Base-by-base conservation (phyloP, 2,113 vertebrate species). In the Lontra canadensis region DNA sequence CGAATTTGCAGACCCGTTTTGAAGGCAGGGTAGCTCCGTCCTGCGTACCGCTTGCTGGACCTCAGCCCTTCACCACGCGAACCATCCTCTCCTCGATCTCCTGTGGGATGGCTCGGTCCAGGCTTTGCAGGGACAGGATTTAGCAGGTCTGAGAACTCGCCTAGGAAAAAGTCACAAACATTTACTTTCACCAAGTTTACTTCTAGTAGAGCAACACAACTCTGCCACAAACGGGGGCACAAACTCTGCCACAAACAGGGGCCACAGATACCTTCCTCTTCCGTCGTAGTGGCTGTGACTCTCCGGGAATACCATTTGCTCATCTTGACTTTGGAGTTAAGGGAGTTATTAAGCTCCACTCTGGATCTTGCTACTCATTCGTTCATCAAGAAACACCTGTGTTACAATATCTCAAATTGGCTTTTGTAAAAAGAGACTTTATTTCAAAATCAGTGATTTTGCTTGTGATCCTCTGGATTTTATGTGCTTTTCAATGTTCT, bases 221-320 rank as follows among this genome's bases (percentile, higher is more conserved):
- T 82, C 61, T 52, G 52, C 31, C 34, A 59, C 42, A 42, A 42
- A 42, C 42, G 5, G 42, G 39, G 39, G 42, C 42, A 14, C 1
- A 0, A 42, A 49, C 9, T 82, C 61, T 52, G 52, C 31, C 34
- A 61, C 81, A 61, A 18, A 0, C 9, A 26, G 39, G 79, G 14
- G 39, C 31, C 71, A 14, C 1, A 0, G n/a, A 7, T 20, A 14
- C 26, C 49, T 34, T 47, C 31, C 52, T 7, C 3, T 12, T n/a
- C 31, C 0, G 1, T 65, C 8, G 0, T 20, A 42, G 20, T 17
- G 36, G 34, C 23, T 1, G 0, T 1, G 47, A 80, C 7, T 4
- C 23, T 31, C 76, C 14, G 25, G 29, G 61, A 44, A 44, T 18
- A 12, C 0, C 9, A n/a, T n/a, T n/a, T 18, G 13, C 44, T 44